Base-by-base conservation (phyloP, 2,797 vertebrate genomes). In the Crax fasciolata region DNA sequence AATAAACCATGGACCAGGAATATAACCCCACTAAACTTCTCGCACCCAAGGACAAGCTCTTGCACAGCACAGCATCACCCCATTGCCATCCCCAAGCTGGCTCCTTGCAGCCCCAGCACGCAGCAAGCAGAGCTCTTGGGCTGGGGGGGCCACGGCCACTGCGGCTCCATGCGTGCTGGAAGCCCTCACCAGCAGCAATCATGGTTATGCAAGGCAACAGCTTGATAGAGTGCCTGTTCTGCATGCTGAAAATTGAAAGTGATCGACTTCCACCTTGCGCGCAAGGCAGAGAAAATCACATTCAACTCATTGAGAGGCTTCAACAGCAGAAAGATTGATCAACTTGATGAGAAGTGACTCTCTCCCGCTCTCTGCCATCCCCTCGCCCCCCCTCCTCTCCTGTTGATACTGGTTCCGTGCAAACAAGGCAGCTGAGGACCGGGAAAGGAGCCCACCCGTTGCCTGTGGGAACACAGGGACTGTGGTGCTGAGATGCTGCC, bases 301-400 rank as follows among this genome's bases (percentile, higher is more conserved):
- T 97, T 90, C 94, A 95, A 74, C 95, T 96, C 97, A 92, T 91
- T 76, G 93, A 97, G 90, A 95, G 89, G 93, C 93, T 97, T 97
- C 96, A 95, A 87, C 87, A 63, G 95, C 90, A 96, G 72, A 92
- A 86, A 97, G 95, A 97, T 95, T 96, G 97, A 98, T 97, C 97
- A 97, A 91, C 84, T 73, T 21, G 48, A 97, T 78, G 89, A 96
- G 94, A 92, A 96, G 93, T 91, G 93, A 95, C 97, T 95, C 83
- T 87, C 84, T 79, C 43, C 58, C 80, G 51, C 12, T 49, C 30
- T 21, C 65, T 28, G 65, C 75, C 21, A 2, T 18, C 51, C 71
- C 38, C 84, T 49, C 35, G 20, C 35, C n/a, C 55, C 74, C 38
- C n/a, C 32, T 6, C 6, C 46, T 25, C 78, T 39, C 71, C 93